These are phyloP conservation scores for Heliconius erato DNA, from an alignment of 2,888 invertebrate genomes.

Conservation along the genomic window DNA sequence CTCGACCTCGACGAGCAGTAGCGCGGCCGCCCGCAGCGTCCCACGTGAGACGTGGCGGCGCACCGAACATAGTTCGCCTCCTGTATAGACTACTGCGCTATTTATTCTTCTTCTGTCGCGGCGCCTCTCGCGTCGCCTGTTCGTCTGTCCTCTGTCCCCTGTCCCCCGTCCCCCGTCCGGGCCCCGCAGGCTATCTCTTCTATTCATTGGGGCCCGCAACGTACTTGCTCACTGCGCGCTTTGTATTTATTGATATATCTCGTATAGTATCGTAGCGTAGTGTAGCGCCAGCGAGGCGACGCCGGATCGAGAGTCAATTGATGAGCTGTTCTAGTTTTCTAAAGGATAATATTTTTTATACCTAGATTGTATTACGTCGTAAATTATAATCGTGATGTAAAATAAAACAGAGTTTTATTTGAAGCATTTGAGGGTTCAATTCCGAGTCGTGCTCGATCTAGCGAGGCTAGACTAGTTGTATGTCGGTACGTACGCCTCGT, in stretches of 20 bases:
- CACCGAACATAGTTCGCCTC: constrained; percentile 64
- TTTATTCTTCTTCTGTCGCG: constrained; percentile 58
- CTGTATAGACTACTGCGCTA: constrained; percentile 57
- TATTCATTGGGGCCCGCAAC: constrained; percentile 72
- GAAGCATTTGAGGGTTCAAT: constrained; percentile 81
- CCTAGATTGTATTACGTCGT: constrained; percentile 75
- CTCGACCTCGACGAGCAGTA: constrained; percentile 39
- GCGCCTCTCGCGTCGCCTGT: neutral
- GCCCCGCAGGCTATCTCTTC: constrained; percentile 57
- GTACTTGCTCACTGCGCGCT: constrained; percentile 80
- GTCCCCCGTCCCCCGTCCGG: constrained; percentile 52
- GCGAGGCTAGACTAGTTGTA: constrained; percentile 76
- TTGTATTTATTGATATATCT: constrained; percentile 68
- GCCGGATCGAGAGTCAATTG: constrained; percentile 76
- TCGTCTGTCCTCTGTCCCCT: constrained; percentile 42
- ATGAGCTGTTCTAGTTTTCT: constrained; percentile 72
- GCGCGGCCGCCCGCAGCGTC: constrained; percentile 37
- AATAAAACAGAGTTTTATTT: constrained; percentile 86
- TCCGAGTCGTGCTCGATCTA: constrained; percentile 81
- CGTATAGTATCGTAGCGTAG: constrained; percentile 62
- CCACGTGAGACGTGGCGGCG: constrained; percentile 57
- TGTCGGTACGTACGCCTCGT: constrained; percentile 71
- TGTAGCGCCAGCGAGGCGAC: constrained; percentile 59
- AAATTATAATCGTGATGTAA: constrained; percentile 82
- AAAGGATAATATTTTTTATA: constrained; percentile 78